Base-by-base conservation (phyloP, 2,888 invertebrate genomes). In the Drosophila merina region DNA sequence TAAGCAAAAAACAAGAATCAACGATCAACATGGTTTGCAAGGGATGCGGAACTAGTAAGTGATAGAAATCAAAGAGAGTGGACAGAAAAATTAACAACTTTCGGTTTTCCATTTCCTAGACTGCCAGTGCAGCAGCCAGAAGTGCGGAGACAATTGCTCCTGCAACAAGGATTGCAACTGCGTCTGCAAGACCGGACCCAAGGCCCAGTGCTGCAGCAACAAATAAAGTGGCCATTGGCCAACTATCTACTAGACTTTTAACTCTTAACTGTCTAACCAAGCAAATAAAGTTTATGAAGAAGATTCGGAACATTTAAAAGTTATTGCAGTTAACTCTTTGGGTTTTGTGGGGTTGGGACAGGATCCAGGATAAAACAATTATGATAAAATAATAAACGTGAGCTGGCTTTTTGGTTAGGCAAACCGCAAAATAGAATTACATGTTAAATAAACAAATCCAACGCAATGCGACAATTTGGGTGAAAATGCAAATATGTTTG, bases 171-270 rank as follows among this genome's bases (percentile, higher is more conserved):
- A 85, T 4, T 88, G 87, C 71, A 49, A 75, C 0, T 86, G 87
- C 48, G 75, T 75, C 38, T 85, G 88, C 76, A 85, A 88, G 67
- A 74, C 52, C 28, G 85, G 81, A 36, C 71, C 81, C 60, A 85
- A 85, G 72, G 81, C 81, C 50, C 70, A 85, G 60, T 87, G 87
- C 51, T 88, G 88, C 76, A 72, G 71, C 70, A 74, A 44, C 54
- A 80, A 86, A 68, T 84, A 63, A 75, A 47, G 20, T 52, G 28
- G 58, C 44, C 33, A 44, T 12, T 52, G 28, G 58, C 44, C 40
- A 52, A 14, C 30, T 20, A 14, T 59, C 66, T 55, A 42, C 6
- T 6, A 20, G 56, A 62, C 30, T 40, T 51, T 14, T 3, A 60
- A 62, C 30, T 40, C 47, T 14, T 3, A 60, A 54, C 33, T 66